Evolutionary conservation across 2,888 invertebrate species (phyloP).

Genomic region (Sarcophaga rosellei): DNA sequence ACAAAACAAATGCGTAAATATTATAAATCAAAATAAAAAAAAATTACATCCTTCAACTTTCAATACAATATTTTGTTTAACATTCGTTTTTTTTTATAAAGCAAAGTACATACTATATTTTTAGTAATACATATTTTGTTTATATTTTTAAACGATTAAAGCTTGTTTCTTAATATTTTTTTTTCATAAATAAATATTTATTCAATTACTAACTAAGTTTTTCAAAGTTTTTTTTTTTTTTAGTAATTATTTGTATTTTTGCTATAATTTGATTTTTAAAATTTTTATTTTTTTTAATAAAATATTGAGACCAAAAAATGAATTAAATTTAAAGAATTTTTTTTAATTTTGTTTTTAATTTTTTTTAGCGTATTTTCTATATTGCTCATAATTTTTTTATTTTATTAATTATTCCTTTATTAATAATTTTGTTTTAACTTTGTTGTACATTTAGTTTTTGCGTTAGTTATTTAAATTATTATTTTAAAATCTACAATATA

Average conservation of each 20-base stretch:
- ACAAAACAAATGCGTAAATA: constrained; percentile 57
- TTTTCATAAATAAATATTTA: constrained; percentile 1
- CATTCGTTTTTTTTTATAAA: constrained; percentile 32
- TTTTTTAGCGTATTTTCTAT: neutral
- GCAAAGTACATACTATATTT: constrained; percentile 65
- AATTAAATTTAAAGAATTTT: neutral
- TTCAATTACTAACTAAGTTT: neutral
- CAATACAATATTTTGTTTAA: constrained; percentile 19
- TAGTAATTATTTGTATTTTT: constrained; percentile 23
- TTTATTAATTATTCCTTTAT: constrained; percentile 17
- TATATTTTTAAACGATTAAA: constrained; percentile 34
- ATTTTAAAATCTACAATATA: too few species aligned
- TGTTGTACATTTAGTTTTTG: constrained; percentile 45
- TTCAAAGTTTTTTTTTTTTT: neutral
- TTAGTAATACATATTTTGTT: constrained; percentile 70
- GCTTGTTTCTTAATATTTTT: constrained; percentile 56
- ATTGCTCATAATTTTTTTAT: neutral
- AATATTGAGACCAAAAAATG: neutral
- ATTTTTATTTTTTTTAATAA: neutral
- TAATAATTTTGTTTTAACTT: constrained; percentile 16
- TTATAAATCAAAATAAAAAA: constrained; percentile 24
- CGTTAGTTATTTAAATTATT: neutral
- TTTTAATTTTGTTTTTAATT: neutral
- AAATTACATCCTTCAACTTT: constrained; percentile 8
- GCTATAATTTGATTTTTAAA: neutral